phyloP scores from a whole-genome alignment of 2,888 invertebrate genomes.

The Smittia aterrima region DNA sequence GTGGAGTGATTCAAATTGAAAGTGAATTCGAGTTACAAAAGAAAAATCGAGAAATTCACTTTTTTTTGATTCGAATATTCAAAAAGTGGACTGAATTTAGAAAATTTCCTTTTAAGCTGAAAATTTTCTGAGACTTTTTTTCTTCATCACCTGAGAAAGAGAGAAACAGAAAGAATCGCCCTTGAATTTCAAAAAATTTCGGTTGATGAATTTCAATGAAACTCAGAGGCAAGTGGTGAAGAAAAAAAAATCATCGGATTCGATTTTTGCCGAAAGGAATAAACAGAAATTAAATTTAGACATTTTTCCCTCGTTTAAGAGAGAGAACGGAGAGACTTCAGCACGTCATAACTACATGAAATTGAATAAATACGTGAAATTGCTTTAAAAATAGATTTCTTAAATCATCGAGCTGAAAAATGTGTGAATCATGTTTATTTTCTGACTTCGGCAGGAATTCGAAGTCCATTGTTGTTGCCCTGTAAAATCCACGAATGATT shows the following conservation, averaged over 20 bases:
- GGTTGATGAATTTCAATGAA: not conserved
- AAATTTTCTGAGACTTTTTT: constrained; percentile 16
- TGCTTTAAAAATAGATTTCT: not conserved
- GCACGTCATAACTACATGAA: not conserved
- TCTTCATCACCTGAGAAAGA: not conserved
- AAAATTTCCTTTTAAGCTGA: constrained; percentile 42
- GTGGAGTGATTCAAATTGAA: not conserved
- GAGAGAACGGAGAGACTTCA: not conserved
- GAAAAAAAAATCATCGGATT: constrained; percentile 3
- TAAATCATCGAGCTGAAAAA: not conserved
- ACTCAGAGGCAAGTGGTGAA: constrained; percentile 9
- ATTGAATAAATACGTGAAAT: not conserved
- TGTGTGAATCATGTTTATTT: not conserved
- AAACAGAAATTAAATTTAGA: constrained; percentile 27
- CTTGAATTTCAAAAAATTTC: constrained; percentile 12
- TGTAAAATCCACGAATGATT: too few relatives aligned
- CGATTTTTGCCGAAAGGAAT: not conserved
- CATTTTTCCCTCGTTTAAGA: not conserved
- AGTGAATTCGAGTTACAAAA: not conserved
- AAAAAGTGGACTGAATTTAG: constrained; percentile 18
- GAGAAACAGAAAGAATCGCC: not conserved
- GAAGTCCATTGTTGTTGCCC: too few relatives aligned
- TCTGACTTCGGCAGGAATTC: too few relatives aligned
- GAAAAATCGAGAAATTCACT: not conserved
- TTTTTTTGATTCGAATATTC: not conserved